Base-by-base conservation (phyloP, 2,888 invertebrate genomes). In the Malacosoma neustria region DNA sequence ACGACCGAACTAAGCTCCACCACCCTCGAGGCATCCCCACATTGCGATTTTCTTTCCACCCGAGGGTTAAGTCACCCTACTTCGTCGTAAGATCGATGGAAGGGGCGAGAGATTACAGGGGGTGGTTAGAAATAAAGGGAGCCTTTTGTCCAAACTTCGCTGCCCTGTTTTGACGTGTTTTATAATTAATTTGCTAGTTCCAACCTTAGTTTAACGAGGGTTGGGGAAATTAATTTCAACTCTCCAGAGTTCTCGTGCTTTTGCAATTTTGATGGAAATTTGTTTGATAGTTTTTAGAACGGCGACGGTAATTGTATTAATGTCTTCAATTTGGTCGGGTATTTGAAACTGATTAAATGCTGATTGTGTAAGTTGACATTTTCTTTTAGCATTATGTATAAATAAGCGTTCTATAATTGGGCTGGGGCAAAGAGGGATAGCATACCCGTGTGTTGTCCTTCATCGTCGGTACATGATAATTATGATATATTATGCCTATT, bases 181-280 rank as follows among this genome's bases (percentile, higher is more conserved):
- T 77, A 76, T 85, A 85, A 85, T 85, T 84, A 84, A 85, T 85
- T 82, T 76, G 82, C 73, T 85, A 85, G 84, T 85, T 85, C 61
- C 51, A 57, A 55, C 66, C 72, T 68, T 79, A 77, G 74, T 80
- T 73, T 63, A 71, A 77, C 66, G 69, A 72, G 74, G 76, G 77
- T 59, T 42, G 58, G 57, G 54, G 54, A 59, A 68, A 69, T 72
- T 72, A 70, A 72, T 73, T 72, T 65, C 64, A 60, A 64, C 57
- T 58, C 47, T 51, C 41, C 41, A 32, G 33, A 36, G 37, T 30
- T 34, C 37, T 39, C 46, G 45, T 47, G 40, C 43, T 22, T 22
- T 22, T 22, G 22, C 22, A 22, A 22, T 22, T 22, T 22, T 22
- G 22, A 38, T 33, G 11, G 33, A 36, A 37, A 38, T 40, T 33